Percentiles rank a stretch among this genome's conserved stretches.
phyloP scores from a whole-genome alignment of 2,888 invertebrate species.

The Erebia palarica region DNA sequence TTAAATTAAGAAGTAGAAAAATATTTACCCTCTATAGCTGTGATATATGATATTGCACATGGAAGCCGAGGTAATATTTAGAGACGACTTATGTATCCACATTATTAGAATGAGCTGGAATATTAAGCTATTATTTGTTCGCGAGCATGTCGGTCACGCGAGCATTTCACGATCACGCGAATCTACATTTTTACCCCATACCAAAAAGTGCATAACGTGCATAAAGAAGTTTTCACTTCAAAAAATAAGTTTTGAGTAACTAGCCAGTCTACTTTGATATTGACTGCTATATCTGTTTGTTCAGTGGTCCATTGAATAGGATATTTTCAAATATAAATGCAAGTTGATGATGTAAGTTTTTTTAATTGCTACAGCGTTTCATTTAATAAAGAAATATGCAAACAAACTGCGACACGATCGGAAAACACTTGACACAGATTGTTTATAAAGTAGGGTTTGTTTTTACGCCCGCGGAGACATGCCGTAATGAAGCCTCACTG shows the following conservation, averaged over 20 bases:
- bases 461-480: constrained; percentile 62
- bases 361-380: constrained; percentile 65
- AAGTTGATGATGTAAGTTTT: constrained; percentile 42
- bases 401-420: constrained; percentile 65
- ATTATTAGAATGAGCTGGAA: constrained; percentile 42
- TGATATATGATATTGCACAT: constrained; percentile 78
- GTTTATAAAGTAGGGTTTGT: constrained; percentile 69
- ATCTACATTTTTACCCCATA: too few relatives aligned
- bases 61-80: constrained; percentile 72
- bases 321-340: constrained; percentile 8
- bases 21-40: constrained; percentile 75
- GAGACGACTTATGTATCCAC: constrained; percentile 73
- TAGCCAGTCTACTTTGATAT: too few relatives aligned
- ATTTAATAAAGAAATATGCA: constrained; percentile 60
- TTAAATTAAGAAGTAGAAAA: constrained; percentile 82
- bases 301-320: background rate
- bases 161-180: too few relatives aligned
- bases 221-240: too few relatives aligned
- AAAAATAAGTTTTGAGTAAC: too few relatives aligned
- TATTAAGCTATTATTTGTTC: constrained; percentile 51
- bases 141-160: too few relatives aligned
- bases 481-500: constrained; percentile 71
- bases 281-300: background rate
- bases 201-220: too few relatives aligned
- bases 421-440: constrained; percentile 73